A percentile compares a stretch with the other conserved stretches of the same genome.
Conservation (phyloP, 2,797 vertebrate species). For the Sternotherus odoratus region DNA sequence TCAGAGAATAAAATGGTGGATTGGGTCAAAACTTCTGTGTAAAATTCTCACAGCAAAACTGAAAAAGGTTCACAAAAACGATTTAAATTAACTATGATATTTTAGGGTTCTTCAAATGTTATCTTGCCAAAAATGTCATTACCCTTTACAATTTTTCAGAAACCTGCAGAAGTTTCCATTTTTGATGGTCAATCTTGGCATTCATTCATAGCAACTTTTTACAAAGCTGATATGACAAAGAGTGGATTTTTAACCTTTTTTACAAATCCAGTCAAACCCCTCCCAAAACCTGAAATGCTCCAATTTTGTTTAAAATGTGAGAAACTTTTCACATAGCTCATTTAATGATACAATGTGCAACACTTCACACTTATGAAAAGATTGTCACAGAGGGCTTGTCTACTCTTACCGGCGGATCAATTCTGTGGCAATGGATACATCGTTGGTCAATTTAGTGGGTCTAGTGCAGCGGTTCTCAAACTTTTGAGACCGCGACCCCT, state of each 20-base stretch:
- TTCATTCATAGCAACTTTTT: neutral
- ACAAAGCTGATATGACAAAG: neutral
- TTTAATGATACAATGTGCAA: neutral
- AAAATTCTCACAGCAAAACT: neutral
- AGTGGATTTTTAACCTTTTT: neutral
- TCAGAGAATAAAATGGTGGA: neutral
- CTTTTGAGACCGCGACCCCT: too few relatives aligned
- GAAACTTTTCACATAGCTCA: neutral
- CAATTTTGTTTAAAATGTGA: neutral
- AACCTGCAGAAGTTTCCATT: neutral
- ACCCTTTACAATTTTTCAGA: neutral
- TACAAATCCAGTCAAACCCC: neutral
- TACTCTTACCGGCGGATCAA: too few relatives aligned
- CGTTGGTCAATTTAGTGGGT: too few relatives aligned
- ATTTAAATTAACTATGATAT: neutral
- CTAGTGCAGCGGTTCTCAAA: too few relatives aligned
- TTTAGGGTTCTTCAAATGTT: neutral
- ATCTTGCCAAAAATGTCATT: neutral
- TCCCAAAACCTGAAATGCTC: neutral
- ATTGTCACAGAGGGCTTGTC: too few relatives aligned
- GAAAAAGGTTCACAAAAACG: neutral
- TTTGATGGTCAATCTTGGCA: neutral
- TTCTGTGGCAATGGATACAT: too few relatives aligned
- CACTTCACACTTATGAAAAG: neutral
- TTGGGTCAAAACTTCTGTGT: neutral